Conservation (phyloP, 2,797 vertebrate species). For the Galagoides demidoff region DNA sequence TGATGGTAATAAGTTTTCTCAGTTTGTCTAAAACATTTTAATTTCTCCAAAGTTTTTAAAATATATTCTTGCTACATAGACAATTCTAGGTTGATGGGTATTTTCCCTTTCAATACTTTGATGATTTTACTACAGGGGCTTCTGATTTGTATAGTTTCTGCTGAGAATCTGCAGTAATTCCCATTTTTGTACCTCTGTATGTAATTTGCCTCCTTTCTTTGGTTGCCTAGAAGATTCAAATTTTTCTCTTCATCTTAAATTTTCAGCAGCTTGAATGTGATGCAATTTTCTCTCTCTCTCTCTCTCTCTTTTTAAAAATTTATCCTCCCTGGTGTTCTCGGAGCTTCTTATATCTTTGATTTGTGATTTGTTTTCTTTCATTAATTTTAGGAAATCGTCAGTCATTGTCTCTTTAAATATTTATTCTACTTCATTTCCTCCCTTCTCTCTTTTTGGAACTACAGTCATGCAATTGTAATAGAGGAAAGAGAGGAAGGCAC, state of each 20-base stretch:
- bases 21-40: neutral
- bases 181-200: neutral
- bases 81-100: neutral
- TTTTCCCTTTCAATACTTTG: conserved; percentile 17
- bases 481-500: neutral
- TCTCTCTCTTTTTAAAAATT: neutral
- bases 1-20: neutral
- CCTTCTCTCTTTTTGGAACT: neutral
- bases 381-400: conserved; percentile 20
- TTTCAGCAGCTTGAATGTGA: conserved; percentile 45
- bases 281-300: neutral
- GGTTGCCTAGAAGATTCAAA: neutral
- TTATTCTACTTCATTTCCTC: neutral
- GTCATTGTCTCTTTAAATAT: conserved; percentile 22
- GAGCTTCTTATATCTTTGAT: conserved; percentile 7
- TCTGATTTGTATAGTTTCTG: conserved; percentile 15
- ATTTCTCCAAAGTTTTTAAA: neutral
- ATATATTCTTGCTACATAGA: neutral
- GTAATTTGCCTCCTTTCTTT: conserved; percentile 12
- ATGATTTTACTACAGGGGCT: neutral
- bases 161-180: neutral
- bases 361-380: conserved; percentile 4
- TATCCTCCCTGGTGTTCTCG: neutral
- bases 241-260: conserved; percentile 53
- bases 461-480: neutral